These are phyloP conservation scores for Bovichtus variegatus DNA, from an alignment of 2,797 vertebrate genomes.

Conservation along the genomic window DNA sequence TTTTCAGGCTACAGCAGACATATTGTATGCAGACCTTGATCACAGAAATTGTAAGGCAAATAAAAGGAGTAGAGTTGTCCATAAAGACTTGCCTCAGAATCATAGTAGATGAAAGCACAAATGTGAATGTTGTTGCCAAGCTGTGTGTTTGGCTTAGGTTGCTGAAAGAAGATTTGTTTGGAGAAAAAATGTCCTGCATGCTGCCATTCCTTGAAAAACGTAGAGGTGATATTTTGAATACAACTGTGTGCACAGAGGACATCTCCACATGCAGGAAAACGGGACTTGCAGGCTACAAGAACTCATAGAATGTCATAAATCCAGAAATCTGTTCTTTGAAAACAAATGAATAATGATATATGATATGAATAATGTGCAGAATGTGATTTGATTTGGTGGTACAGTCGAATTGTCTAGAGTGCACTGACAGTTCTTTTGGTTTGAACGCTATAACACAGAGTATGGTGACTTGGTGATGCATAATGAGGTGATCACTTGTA, in stretches of 20 bases:
- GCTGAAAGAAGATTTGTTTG: neutral
- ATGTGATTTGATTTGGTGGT: neutral
- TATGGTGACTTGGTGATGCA: neutral
- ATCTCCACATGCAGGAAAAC: neutral
- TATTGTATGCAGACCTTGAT: slow-evolving; percentile 21
- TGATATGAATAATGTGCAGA: too few relatives aligned
- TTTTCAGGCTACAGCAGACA: slow-evolving; percentile 8
- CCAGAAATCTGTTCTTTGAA: neutral
- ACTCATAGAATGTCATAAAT: neutral
- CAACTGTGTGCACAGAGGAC: slow-evolving; percentile 3
- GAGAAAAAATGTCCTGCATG: neutral
- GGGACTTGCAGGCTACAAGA: neutral
- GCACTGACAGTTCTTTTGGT: neutral
- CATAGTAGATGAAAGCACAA: neutral
- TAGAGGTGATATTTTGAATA: slow-evolving; percentile 5
- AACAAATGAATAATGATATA: neutral
- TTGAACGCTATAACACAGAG: neutral
- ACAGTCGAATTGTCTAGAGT: too few relatives aligned
- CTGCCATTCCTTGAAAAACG: neutral
- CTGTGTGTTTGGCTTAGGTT: slow-evolving; percentile 5
- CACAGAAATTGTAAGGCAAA: slow-evolving; percentile 23
- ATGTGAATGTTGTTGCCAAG: slow-evolving; percentile 1
- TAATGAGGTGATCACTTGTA: neutral
- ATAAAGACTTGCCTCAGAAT: slow-evolving; percentile 9
- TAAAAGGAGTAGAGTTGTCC: slow-evolving; percentile 22